phyloP scores from a whole-genome alignment of 2,797 vertebrate species.

The Coranthus polyacanthus region DNA sequence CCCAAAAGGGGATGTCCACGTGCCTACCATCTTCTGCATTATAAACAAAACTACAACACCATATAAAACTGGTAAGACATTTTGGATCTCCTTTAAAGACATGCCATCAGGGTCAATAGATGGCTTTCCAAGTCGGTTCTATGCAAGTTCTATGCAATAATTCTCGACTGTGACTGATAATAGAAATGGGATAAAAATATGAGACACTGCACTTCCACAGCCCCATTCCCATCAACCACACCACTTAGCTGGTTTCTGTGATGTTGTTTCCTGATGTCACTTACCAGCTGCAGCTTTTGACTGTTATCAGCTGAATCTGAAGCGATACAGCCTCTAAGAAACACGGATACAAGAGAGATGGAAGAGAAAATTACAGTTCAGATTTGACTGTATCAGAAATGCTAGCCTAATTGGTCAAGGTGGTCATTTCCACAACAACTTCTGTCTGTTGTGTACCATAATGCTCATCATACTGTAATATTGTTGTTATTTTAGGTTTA shows the following conservation, averaged over 20 bases:
- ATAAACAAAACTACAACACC: too few species aligned
- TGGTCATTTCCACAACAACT: not conserved
- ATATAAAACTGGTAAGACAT: too few species aligned
- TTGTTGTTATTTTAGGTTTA: not conserved
- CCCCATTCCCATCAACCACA: not conserved
- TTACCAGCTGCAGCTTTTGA: slow-evolving; percentile 79
- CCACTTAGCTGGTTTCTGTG: not conserved
- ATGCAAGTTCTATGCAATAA: too few species aligned
- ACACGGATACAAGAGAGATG: slow-evolving; percentile 1
- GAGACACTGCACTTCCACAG: not conserved
- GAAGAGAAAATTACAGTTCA: not conserved
- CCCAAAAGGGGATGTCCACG: too few species aligned
- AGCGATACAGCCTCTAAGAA: slow-evolving; percentile 57
- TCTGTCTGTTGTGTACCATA: not conserved
- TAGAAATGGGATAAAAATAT: not conserved
- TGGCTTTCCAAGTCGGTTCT: too few species aligned
- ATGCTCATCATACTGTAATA: not conserved
- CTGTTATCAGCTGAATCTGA: slow-evolving; percentile 63
- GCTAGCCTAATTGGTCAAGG: not conserved
- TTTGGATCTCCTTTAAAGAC: too few species aligned
- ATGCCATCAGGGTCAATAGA: too few species aligned
- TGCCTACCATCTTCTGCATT: too few species aligned
- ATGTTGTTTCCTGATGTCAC: slow-evolving; percentile 15
- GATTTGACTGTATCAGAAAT: not conserved
- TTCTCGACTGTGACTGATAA: not conserved